Evolutionary conservation across 2,113 vertebrate species (phyloP), one percentile per base, ranked within the genome.

Genomic region (Anas platyrhynchos): DNA sequence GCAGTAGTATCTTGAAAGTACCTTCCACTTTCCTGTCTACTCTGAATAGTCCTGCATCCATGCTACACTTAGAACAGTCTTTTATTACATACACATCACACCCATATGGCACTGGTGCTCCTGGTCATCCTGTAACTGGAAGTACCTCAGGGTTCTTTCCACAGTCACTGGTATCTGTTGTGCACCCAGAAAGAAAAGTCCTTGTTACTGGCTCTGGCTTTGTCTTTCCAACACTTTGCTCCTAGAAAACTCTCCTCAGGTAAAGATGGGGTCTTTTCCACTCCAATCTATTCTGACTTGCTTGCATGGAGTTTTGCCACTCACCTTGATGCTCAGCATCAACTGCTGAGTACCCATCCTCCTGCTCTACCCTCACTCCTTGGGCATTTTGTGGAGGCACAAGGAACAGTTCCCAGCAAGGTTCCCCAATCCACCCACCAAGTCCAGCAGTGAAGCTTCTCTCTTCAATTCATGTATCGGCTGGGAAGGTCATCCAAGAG

Each of bases 391-490:
- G 26, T 0, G 26, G 48, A 46, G 31, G 26, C 56, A 61, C 7
- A 41, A 71, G 36, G 26, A 25, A 32, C 18, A 31, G 56, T 13
- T 83, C 74, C 20, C 50, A 48, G 52, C 62, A 48, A 59, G 43
- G 22, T 44, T 8, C 52, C 56, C 27, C 62, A 31, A 6, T n/a
- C 18, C 0, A 0, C 6, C 26, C 9, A 21, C 0, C 0, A 15
- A 68, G 27, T 31, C 29, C 58, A 62, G 58, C 63, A 62, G 2
- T 6, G 9, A 83, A 86, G 34, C 11, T 2, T 32, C 38, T 91
- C 32, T 74, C 18, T 75, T 46, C 2, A 2, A 4, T 29, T 77
- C 31, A 68, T 29, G 8, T 63, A 36, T 67, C 72, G 68, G 23
- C 46, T 15, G 61, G 58, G 17, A 74, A 80, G 11, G 9, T 63